Evolutionary conservation across 1,140 invertebrate genomes (phyloP).

Genomic region (Drosophila malerkotliana): DNA sequence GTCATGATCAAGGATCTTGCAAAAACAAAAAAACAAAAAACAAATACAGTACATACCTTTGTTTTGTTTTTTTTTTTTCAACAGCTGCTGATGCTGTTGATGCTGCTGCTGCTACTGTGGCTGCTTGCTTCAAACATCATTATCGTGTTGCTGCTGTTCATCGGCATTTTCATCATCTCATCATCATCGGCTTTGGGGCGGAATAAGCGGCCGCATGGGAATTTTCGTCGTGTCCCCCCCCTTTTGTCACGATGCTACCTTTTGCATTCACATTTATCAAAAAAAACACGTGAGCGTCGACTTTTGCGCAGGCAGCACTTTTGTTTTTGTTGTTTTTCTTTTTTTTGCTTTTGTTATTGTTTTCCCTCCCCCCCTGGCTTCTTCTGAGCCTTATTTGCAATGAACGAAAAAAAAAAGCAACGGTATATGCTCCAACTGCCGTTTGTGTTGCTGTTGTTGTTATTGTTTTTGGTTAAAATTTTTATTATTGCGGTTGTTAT

Average conservation of each 20-base stretch:
- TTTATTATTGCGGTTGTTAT: conserved; percentile 27
- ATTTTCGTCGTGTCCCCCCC: conserved; percentile 40
- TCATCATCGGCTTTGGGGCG: conserved; percentile 34
- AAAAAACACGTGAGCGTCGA: conserved; percentile 32
- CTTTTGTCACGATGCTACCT: background rate
- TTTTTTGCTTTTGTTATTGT: conserved; percentile 29
- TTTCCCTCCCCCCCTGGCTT: conserved; percentile 7
- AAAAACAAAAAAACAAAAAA: conserved; percentile 8
- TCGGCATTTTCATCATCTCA: conserved; percentile 12
- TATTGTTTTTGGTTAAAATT: conserved; percentile 6
- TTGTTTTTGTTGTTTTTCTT: conserved; percentile 21
- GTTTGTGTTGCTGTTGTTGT: background rate
- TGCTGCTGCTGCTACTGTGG: conserved; percentile 11
- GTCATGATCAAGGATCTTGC: conserved; percentile 34
- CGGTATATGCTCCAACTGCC: conserved; percentile 29
- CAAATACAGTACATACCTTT: conserved; percentile 12
- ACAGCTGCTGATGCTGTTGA: conserved; percentile 17
- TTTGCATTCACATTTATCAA: conserved; percentile 46
- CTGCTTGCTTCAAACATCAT: conserved; percentile 3
- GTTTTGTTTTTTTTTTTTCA: conserved; percentile 12
- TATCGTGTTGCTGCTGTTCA: conserved; percentile 4
- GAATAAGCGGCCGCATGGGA: conserved; percentile 72
- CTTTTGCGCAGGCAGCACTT: conserved; percentile 26
- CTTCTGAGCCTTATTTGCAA: background rate
- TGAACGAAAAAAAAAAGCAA: conserved; percentile 11